These are phyloP conservation scores for Spilarctia lutea DNA, from an alignment of 2,888 invertebrate genomes.

Conservation along the genomic window DNA sequence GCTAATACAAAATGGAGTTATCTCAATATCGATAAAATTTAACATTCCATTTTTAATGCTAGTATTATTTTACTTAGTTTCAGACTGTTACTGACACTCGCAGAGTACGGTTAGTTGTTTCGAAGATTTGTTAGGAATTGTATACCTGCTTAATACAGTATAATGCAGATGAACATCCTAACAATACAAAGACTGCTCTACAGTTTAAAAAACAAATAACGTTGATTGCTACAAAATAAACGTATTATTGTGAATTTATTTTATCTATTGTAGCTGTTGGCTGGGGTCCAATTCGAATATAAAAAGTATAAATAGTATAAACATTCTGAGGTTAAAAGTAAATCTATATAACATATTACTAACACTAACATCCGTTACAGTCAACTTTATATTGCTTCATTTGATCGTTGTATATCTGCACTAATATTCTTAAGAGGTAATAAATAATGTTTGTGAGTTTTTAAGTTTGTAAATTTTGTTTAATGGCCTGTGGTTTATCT, in stretches of 20 bases:
- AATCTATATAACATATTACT: slow-evolving; percentile 26
- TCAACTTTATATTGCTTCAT: slow-evolving; percentile 38
- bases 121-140: background rate
- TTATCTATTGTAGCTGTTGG: slow-evolving; percentile 41
- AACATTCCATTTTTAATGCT: background rate
- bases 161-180: background rate
- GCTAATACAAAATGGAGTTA: background rate
- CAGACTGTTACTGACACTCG: too few relatives aligned
- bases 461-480: slow-evolving; percentile 14
- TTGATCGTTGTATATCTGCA: slow-evolving; percentile 40
- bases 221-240: slow-evolving; percentile 32
- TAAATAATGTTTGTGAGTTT: slow-evolving; percentile 37
- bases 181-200: background rate
- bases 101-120: background rate
- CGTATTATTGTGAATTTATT: slow-evolving; percentile 29
- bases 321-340: slow-evolving; percentile 28
- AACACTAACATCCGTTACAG: slow-evolving; percentile 51
- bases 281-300: slow-evolving; percentile 33
- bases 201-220: slow-evolving; percentile 9
- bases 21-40: background rate
- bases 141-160: background rate
- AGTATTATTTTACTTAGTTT: background rate
- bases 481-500: background rate
- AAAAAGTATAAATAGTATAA: slow-evolving; percentile 33
- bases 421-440: background rate